These are phyloP conservation scores for Halcyon senegalensis DNA, from an alignment of 2,113 vertebrate species.

Conservation along the genomic window DNA sequence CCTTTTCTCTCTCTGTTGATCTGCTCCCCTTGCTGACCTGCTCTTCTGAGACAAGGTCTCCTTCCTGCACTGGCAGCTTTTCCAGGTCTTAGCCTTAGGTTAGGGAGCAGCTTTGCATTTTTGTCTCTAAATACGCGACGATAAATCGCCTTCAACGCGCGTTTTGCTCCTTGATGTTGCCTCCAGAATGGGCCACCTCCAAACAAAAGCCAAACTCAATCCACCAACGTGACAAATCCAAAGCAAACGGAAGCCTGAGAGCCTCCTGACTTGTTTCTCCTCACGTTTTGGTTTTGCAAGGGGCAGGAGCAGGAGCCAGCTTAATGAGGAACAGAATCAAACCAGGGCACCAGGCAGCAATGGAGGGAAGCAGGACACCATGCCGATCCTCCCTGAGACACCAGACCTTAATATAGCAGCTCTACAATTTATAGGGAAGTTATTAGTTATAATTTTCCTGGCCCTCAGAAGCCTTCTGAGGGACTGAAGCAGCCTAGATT, in stretches of 20 bases:
- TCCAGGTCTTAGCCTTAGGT: neutral
- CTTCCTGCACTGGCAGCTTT: neutral
- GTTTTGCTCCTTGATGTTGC: neutral
- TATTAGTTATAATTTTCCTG: slow-evolving; percentile 65
- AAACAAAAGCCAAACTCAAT: neutral
- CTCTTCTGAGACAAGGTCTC: neutral
- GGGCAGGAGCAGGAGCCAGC: neutral
- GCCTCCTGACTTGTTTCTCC: neutral
- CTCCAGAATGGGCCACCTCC: neutral
- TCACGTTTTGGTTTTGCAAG: neutral
- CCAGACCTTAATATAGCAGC: slow-evolving; percentile 58
- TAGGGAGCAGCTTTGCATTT: neutral
- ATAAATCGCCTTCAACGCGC: neutral
- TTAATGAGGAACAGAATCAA: neutral
- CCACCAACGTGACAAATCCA: neutral
- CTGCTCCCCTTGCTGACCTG: neutral
- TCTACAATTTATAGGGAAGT: slow-evolving; percentile 59
- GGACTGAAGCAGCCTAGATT: slow-evolving; percentile 63
- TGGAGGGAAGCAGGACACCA: slow-evolving; percentile 47
- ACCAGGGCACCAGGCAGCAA: neutral
- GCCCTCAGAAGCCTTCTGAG: slow-evolving; percentile 40
- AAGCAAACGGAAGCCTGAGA: neutral
- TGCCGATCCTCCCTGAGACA: slow-evolving; percentile 37
- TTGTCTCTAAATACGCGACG: neutral
- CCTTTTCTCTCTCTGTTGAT: neutral